Base-by-base conservation (phyloP, 1,140 invertebrate genomes). In the Hylaeus anthracinus region DNA sequence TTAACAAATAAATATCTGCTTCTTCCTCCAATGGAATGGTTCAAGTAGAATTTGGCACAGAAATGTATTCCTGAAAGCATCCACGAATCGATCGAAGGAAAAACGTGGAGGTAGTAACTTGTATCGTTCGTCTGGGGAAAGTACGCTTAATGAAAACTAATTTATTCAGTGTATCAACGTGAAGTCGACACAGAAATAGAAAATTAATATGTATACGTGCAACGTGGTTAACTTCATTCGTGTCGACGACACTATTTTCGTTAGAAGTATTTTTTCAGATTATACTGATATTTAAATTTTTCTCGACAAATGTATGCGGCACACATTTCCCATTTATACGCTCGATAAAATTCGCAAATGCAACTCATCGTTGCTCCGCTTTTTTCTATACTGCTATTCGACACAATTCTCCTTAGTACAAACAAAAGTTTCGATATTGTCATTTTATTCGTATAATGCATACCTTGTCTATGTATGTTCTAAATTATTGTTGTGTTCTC, bases 101-200 rank as follows among this genome's bases (percentile, higher is more conserved):
- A 26, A 39, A 58, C 5, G 5, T 9, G 5, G 10, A n/a, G 4
- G 8, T 8, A 9, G 26, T 63, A 51, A 9, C 37, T 72, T 60
- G 37, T 39, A n/a, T 9, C 39, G 6, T 51, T 51, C 3, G 51
- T 15, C 14, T 10, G 45, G 26, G 43, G 14, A 63, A 63, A 53
- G 72, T 63, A 63, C 43, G n/a, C n/a, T 14, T 45, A 61, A 72
- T 60, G 26, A 37, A 72, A 48, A 26, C 3, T 63, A 51, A 73
- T 73, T 73, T 73, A 63, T 73, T 63, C 72, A 37, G 26, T 48
- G 4, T 9, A 51, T 63, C 37, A 51, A 39, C 56, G 15, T 61
- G 45, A 26, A 45, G 2, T 45, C 9, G n/a, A 15, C 60, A 60
- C 55, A 45, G 15, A 72, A 69, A 72, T 72, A 60, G 69, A 14